Conservation (phyloP, 2,797 vertebrate genomes). For the Synaphobranchus kaupii region DNA sequence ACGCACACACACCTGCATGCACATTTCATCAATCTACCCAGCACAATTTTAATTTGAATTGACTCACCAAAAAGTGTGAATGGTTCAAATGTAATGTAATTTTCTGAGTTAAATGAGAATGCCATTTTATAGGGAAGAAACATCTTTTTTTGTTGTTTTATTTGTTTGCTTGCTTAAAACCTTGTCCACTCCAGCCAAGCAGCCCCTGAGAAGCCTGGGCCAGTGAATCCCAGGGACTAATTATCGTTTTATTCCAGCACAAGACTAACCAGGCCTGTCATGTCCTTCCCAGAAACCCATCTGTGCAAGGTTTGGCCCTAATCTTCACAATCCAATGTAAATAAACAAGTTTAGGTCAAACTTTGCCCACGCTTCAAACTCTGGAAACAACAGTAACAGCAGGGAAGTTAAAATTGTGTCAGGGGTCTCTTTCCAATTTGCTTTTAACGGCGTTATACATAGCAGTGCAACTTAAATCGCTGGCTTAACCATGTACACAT, state of each 20-base stretch:
- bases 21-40: background rate
- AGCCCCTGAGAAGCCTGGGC: background rate
- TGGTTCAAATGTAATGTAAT: background rate
- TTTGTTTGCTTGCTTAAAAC: background rate
- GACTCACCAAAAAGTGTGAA: background rate
- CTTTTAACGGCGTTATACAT: background rate
- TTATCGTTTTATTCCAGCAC: background rate
- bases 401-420: background rate
- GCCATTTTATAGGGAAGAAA: background rate
- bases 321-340: background rate
- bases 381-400: background rate
- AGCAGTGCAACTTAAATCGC: background rate
- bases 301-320: background rate
- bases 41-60: background rate
- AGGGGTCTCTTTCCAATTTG: background rate
- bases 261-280: background rate
- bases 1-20: background rate
- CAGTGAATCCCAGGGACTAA: background rate
- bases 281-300: background rate
- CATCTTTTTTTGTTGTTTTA: background rate
- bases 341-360: slow-evolving; percentile 5
- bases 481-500: background rate
- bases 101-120: background rate
- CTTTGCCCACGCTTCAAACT: background rate
- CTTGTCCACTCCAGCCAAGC: background rate